A percentile compares a stretch with the other conserved stretches of the same genome.
These are phyloP conservation scores for Aradophagus sp. DNA, from an alignment of 1,140 invertebrate species.

Conservation along the genomic window DNA sequence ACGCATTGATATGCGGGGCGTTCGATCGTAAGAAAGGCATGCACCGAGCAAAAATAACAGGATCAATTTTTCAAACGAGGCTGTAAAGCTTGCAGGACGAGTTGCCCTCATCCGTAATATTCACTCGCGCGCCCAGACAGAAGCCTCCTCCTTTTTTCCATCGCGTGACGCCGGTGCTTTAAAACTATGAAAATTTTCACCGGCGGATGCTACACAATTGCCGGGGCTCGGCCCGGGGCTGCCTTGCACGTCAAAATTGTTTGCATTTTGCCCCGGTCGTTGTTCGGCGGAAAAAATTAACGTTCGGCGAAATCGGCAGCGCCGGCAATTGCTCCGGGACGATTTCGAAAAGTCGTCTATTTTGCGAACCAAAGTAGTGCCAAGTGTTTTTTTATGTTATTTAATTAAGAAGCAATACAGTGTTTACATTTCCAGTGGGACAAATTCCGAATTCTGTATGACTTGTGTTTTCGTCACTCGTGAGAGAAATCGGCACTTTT, in stretches of 20 bases:
- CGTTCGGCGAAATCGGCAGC: too few species aligned
- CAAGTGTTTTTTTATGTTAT: too few species aligned
- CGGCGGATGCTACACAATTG: slow-evolving; percentile 30
- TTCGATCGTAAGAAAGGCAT: slow-evolving; percentile 54
- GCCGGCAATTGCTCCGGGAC: too few species aligned
- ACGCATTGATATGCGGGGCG: slow-evolving; percentile 52
- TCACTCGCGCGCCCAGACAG: slow-evolving; percentile 47
- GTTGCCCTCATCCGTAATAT: slow-evolving; percentile 52
- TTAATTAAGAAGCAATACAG: too few species aligned
- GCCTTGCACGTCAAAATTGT: slow-evolving; percentile 38
- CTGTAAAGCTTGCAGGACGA: slow-evolving; percentile 52
- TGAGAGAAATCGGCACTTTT: too few species aligned
- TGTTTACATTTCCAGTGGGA: too few species aligned
- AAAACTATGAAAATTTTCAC: slow-evolving; percentile 55
- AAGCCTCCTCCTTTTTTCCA: slow-evolving; percentile 30
- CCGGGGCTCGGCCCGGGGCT: slow-evolving; percentile 12
- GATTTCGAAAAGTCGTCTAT: too few species aligned
- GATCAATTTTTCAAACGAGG: slow-evolving; percentile 57
- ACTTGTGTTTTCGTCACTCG: too few species aligned
- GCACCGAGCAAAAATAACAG: slow-evolving; percentile 56
- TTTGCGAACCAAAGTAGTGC: too few species aligned
- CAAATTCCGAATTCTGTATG: too few species aligned
- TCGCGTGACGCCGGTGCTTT: slow-evolving; percentile 52
- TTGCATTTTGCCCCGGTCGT: slow-evolving; percentile 12
- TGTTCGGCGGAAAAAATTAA: slow-evolving; percentile 14